A percentile compares a stretch with the other conserved stretches of the same genome.
These are phyloP conservation scores for Etheostoma spectabile DNA, from an alignment of 2,113 vertebrate genomes.

Conservation along the genomic window DNA sequence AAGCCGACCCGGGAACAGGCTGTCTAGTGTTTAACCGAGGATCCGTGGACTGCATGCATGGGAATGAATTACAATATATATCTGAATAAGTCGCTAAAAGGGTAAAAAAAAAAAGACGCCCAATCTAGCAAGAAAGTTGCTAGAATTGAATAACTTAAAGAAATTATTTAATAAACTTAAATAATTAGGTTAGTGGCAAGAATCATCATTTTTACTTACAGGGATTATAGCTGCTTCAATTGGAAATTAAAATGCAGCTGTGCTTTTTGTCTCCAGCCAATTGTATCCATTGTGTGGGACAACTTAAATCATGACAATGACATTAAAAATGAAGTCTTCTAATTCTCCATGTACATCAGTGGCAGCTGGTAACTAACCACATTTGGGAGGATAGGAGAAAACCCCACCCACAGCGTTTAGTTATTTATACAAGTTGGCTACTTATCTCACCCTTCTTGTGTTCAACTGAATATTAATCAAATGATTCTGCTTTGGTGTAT, in stretches of 20 bases:
- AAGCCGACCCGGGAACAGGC: no score
- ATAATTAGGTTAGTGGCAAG: slow-evolving; percentile 45
- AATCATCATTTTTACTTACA: slow-evolving; percentile 51
- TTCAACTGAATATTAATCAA: no score
- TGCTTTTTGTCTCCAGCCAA: slow-evolving; percentile 23
- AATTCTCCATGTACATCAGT: not conserved
- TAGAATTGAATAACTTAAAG: no score
- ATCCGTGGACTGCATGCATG: no score
- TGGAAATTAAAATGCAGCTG: slow-evolving; percentile 17
- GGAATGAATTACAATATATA: no score
- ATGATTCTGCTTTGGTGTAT: no score
- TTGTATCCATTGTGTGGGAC: slow-evolving; percentile 19
- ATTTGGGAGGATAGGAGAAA: not conserved
- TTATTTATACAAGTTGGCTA: no score
- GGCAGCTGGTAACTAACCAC: not conserved
- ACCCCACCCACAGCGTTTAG: not conserved
- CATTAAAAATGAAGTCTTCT: not conserved
- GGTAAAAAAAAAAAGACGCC: no score
- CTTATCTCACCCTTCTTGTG: no score
- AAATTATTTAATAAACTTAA: not conserved
- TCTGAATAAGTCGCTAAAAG: no score
- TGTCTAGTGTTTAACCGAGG: no score
- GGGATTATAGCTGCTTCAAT: slow-evolving; percentile 51
- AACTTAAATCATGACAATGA: slow-evolving; percentile 4
- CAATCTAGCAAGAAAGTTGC: no score